phyloP scores from a whole-genome alignment of 2,888 invertebrate species.

The Andrena marginata region DNA sequence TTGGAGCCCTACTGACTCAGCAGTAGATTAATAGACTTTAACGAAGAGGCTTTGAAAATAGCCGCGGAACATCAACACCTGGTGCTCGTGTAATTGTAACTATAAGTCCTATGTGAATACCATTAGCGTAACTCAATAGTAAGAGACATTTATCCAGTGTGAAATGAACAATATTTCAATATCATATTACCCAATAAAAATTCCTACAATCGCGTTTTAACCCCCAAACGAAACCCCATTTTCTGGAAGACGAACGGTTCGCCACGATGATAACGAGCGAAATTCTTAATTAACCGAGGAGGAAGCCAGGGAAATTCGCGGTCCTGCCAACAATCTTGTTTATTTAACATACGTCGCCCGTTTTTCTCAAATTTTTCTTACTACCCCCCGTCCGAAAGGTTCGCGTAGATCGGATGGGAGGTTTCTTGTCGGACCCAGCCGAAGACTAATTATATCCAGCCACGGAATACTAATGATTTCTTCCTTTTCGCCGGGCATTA shows the following conservation, averaged over 20 bases:
- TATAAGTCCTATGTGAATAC: too few relatives aligned
- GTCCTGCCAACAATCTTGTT: slow-evolving; percentile 63
- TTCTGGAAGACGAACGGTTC: slow-evolving; percentile 8
- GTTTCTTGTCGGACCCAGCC: slow-evolving; percentile 40
- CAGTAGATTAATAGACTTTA: too few relatives aligned
- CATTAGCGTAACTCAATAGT: too few relatives aligned
- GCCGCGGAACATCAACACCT: too few relatives aligned
- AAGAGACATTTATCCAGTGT: too few relatives aligned
- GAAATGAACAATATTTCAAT: too few relatives aligned
- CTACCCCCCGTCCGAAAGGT: neutral
- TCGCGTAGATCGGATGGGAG: neutral
- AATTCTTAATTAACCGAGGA: slow-evolving; percentile 60
- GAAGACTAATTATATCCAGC: slow-evolving; percentile 62
- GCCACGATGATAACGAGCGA: slow-evolving; percentile 57
- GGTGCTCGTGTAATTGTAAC: too few relatives aligned
- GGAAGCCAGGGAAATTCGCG: slow-evolving; percentile 15
- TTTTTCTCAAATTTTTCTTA: slow-evolving; percentile 51
- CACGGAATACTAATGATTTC: slow-evolving; percentile 54
- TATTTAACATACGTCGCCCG: slow-evolving; percentile 55
- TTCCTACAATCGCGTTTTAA: neutral
- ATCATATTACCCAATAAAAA: too few relatives aligned
- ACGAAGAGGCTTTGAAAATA: too few relatives aligned
- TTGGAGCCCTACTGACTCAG: too few relatives aligned
- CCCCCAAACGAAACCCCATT: slow-evolving; percentile 24
- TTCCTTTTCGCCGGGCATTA: slow-evolving; percentile 34